Conservation (phyloP, 2,888 invertebrate genomes). For the Quadroppia sp. region DNA sequence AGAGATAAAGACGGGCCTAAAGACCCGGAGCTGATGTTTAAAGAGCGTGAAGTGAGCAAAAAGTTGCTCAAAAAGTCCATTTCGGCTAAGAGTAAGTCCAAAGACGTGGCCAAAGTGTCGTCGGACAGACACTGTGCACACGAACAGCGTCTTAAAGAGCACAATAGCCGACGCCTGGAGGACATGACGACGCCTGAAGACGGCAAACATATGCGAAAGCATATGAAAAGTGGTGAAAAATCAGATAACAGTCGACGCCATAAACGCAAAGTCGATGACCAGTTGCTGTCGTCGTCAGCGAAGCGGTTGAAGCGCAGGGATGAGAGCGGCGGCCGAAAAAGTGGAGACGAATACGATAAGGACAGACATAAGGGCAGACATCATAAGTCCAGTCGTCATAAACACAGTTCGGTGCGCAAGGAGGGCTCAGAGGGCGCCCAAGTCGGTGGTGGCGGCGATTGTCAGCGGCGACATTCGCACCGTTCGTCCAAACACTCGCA, state of each 20-base stretch:
- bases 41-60: constrained; percentile 50
- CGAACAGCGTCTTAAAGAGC: constrained; percentile 4
- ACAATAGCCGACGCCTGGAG: neutral
- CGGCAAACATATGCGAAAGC: neutral
- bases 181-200: constrained; percentile 9
- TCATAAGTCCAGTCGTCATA: constrained; percentile 28
- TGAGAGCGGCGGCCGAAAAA: neutral
- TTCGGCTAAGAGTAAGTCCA: neutral
- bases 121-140: neutral
- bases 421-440: neutral
- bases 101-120: neutral
- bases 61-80: constrained; percentile 30
- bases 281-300: neutral
- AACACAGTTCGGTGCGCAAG: neutral
- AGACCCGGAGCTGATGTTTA: constrained; percentile 51
- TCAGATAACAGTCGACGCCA: neutral
- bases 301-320: neutral
- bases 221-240: neutral
- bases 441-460: neutral
- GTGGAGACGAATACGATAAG: neutral
- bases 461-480: neutral
- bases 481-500: constrained; percentile 2
- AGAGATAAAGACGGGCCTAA: constrained; percentile 58
- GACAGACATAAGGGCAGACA: constrained; percentile 5
- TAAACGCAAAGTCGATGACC: constrained; percentile 18